Evolutionary conservation across 2,797 vertebrate species (phyloP).

Genomic region (Scolopax rusticola): DNA sequence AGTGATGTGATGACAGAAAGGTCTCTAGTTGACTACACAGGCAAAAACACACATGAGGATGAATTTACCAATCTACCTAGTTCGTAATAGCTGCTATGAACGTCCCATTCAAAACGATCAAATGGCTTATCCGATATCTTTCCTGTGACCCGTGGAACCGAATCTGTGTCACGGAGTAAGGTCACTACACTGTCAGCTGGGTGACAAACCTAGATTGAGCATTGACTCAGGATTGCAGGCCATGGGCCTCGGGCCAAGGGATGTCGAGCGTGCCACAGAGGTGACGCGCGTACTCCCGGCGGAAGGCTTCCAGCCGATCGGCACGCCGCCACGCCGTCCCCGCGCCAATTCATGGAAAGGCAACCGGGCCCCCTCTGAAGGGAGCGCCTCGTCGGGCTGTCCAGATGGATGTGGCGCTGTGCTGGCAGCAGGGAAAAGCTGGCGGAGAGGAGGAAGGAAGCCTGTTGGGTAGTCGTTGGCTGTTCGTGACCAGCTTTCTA

Average conservation of each 20-base stretch:
- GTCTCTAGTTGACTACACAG: not conserved
- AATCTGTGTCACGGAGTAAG: conserved; percentile 59
- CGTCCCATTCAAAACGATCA: not conserved
- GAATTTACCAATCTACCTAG: not conserved
- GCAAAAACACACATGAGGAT: not conserved
- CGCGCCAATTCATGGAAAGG: not conserved
- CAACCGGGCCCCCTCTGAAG: not conserved
- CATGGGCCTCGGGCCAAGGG: conserved; percentile 48
- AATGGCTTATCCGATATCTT: not conserved
- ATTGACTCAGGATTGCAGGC: conserved; percentile 55
- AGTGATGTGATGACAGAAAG: not conserved
- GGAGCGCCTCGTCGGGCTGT: not conserved
- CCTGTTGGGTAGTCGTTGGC: not conserved
- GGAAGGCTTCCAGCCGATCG: conserved; percentile 39
- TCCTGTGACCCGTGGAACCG: not conserved
- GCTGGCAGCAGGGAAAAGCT: conserved; percentile 1
- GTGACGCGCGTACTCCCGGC: not conserved
- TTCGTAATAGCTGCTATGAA: not conserved
- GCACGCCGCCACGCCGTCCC: not conserved
- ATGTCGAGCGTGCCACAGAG: conserved; percentile 46
- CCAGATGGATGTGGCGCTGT: not conserved
- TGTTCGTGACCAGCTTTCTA: not conserved
- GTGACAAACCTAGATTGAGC: conserved; percentile 49
- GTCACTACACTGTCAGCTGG: conserved; percentile 62
- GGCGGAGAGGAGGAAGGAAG: not conserved